Base-by-base conservation (phyloP, 2,797 vertebrate genomes). In the Artibeus jamaicensis region DNA sequence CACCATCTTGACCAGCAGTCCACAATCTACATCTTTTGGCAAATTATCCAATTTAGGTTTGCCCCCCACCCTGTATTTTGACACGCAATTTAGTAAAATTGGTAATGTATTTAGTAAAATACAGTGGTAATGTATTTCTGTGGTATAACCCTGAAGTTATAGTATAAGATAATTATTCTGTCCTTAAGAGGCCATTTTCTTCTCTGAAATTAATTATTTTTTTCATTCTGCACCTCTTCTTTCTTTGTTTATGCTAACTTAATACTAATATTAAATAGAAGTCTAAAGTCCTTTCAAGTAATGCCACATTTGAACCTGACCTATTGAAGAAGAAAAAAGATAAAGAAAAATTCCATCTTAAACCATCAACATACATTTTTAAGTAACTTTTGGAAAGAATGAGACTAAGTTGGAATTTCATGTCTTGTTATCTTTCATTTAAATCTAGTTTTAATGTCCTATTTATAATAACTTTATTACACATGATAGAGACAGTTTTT, bases 311-410 rank as follows among this genome's bases (percentile, higher is more conserved):
- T 91, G 32, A 73, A 70, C 70, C 55, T 91, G 78, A 70, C 1
- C 22, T 67, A 96, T 19, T 94, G 22, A 14, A 81, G 21, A 34
- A 84, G 26, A 74, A 84, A 91, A 68, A 81, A 77, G 42, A 76
- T 6, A 92, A 81, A 53, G 9, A 15, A 74, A 73, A 94, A 82
- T 77, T 83, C 65, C n/a, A 29, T 68, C 5, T 91, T 79, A 91
- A 84, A 37, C 29, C 24, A 78, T 70, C 32, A 76, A 85, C 44
- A 65, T 42, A 70, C 2, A 87, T 81, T 74, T 92, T 59, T 50
- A 87, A 83, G 42, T 59, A 93, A 89, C 6, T 62, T 92, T 70
- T 48, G 48, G 79, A 95, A 95, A 91, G 18, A 7, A 86, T 44
- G 21, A 92, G 65, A 21, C 6, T 74, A 39, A 86, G 12, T 22